Base-by-base conservation (phyloP, 2,113 vertebrate genomes). In the Oncorhynchus masou region DNA sequence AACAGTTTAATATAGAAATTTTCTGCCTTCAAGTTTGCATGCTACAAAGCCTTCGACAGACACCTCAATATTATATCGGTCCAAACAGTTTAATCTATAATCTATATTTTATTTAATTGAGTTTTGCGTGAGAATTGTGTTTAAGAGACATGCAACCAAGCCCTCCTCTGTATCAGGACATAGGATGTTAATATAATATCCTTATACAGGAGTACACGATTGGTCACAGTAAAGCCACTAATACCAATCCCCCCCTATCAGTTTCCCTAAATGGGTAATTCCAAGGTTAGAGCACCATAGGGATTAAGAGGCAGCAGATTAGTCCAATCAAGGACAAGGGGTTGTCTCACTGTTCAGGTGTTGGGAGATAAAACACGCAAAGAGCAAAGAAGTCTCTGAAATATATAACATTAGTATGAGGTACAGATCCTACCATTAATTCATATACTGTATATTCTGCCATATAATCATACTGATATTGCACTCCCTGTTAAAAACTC, bases 231-330 rank as follows among this genome's bases (percentile, higher is more conserved):
- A 74, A 22, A 39, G 27, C 8, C 71, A 73, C 57, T 11, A 20
- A 20, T 73, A 73, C 57, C 29, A 73, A 9, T 73, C 25, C 16
- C 19, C n/a, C 71, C 71, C 27, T 39, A 74, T 48, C n/a, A 74
- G n/a, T n/a, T 54, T 19, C 16, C 25, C 22, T 3, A 27, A 25
- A 68, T 67, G 65, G 65, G 45, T 54, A 25, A 68, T 25, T 54
- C 65, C 3, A 39, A 25, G 9, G 13, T 39, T 29, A 66, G 13
- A 75, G 25, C 19, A 16, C 49, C 25, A 20, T n/a, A 68, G 64
- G 64, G 64, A 20, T 22, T 57, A 64, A 49, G 48, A 54, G 25
- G 48, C 49, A 45, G 49, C 24, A 16, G 65, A 54, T 25, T 62
- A 64, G 71, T 73, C 71, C 57, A 73, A 5, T 64, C 20, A 29